Evolutionary conservation across 2,888 invertebrate species (phyloP).

Genomic region (Stenolophus ochropezus): DNA sequence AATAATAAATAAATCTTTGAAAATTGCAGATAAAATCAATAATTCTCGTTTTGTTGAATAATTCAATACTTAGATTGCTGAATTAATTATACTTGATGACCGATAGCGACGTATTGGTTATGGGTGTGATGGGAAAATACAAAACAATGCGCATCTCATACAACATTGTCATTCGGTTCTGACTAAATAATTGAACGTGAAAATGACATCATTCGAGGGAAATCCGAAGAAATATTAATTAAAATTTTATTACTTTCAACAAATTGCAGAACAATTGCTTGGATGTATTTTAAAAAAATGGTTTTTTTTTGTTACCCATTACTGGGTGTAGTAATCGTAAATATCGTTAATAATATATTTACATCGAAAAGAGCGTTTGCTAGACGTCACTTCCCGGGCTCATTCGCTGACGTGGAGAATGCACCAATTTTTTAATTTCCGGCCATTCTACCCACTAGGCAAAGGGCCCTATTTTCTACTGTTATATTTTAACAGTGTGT

Average conservation of each 20-base stretch:
- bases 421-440: too few relatives aligned
- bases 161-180: neutral
- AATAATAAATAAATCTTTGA: neutral
- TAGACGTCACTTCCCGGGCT: too few relatives aligned
- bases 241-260: neutral
- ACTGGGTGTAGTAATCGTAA: too few relatives aligned
- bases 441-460: too few relatives aligned
- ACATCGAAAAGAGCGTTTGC: too few relatives aligned
- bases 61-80: neutral
- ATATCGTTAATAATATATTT: too few relatives aligned
- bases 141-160: slow-evolving; percentile 16
- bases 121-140: slow-evolving; percentile 47
- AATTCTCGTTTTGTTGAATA: neutral
- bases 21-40: neutral
- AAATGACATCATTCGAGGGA: neutral
- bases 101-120: neutral
- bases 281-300: too few relatives aligned
- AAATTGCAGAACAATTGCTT: too few relatives aligned
- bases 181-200: neutral
- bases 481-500: slow-evolving; percentile 2
- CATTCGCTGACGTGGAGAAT: too few relatives aligned
- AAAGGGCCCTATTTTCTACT: neutral
- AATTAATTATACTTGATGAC: slow-evolving; percentile 34
- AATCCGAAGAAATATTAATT: neutral
- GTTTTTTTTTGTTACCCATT: too few relatives aligned